phyloP scores from a whole-genome alignment of 2,113 vertebrate species.

The Sinocyclocheilus grahami region DNA sequence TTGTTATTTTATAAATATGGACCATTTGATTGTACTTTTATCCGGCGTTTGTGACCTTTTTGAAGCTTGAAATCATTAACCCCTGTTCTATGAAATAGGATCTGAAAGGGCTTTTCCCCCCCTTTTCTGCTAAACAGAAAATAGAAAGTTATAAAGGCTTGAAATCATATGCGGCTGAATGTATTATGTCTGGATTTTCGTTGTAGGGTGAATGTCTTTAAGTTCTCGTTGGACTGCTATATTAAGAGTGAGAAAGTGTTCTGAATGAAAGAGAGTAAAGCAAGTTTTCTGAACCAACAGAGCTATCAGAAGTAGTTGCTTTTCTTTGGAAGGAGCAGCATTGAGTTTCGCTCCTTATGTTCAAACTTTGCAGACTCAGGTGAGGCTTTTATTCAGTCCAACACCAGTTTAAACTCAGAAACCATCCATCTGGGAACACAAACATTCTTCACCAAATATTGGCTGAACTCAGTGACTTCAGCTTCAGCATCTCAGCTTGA shows the following conservation, averaged over 20 bases:
- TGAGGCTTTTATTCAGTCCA: slow-evolving; percentile 51
- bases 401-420: slow-evolving; percentile 58
- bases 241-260: neutral
- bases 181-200: neutral
- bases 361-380: slow-evolving; percentile 40
- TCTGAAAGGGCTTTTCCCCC: neutral
- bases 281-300: neutral
- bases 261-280: neutral
- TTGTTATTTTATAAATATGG: neutral
- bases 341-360: slow-evolving; percentile 25
- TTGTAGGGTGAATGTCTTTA: neutral
- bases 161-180: neutral
- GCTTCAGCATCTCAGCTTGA: slow-evolving; percentile 53
- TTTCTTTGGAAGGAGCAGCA: neutral
- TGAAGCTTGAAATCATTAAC: neutral
- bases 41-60: neutral
- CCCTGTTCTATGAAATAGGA: neutral
- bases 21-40: neutral
- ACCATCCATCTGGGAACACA: slow-evolving; percentile 52
- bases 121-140: neutral
- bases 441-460: slow-evolving; percentile 43
- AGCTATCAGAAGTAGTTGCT: neutral
- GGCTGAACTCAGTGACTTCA: slow-evolving; percentile 55
- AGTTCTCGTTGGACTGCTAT: neutral
- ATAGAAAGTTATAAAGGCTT: neutral